phyloP scores from a whole-genome alignment of 1,140 invertebrate genomes.

The Caerostris darwini region DNA sequence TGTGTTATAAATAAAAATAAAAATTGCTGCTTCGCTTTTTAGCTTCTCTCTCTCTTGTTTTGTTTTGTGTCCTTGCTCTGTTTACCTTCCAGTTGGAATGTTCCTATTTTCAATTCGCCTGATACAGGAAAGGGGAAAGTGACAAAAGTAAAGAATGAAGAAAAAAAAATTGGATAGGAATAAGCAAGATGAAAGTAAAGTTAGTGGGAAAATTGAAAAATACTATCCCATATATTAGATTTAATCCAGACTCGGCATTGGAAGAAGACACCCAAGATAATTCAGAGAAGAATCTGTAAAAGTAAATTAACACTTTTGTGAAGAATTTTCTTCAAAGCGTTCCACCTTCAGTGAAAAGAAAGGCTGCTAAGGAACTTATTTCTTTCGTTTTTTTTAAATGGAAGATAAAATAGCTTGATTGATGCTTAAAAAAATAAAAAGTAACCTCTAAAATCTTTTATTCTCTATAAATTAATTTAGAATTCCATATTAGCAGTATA shows the following conservation, averaged over 20 bases:
- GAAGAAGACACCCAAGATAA: not conserved
- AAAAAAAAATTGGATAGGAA: constrained; percentile 32
- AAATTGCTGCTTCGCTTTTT: constrained; percentile 44
- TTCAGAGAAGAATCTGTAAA: not conserved
- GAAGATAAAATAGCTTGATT: no score
- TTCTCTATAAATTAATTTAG: no score
- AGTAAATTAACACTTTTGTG: constrained; percentile 31
- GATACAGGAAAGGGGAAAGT: constrained; percentile 26
- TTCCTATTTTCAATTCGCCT: constrained; percentile 64
- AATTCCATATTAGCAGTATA: no score
- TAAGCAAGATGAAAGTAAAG: constrained; percentile 47
- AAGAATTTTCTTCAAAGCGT: not conserved
- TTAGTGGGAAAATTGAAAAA: constrained; percentile 20
- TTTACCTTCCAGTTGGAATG: constrained; percentile 63
- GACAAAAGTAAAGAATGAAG: not conserved
- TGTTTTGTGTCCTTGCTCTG: not conserved
- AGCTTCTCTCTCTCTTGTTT: constrained; percentile 10
- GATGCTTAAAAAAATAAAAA: no score
- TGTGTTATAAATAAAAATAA: no score
- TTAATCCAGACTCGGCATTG: constrained; percentile 16
- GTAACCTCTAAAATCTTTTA: no score
- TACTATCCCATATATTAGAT: constrained; percentile 59
- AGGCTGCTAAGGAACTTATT: no score
- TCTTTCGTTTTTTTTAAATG: no score
- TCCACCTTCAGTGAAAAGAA: not conserved